These are phyloP conservation scores for Spinibarbus caldwelli DNA, from an alignment of 2,797 vertebrate genomes.

Conservation along the genomic window DNA sequence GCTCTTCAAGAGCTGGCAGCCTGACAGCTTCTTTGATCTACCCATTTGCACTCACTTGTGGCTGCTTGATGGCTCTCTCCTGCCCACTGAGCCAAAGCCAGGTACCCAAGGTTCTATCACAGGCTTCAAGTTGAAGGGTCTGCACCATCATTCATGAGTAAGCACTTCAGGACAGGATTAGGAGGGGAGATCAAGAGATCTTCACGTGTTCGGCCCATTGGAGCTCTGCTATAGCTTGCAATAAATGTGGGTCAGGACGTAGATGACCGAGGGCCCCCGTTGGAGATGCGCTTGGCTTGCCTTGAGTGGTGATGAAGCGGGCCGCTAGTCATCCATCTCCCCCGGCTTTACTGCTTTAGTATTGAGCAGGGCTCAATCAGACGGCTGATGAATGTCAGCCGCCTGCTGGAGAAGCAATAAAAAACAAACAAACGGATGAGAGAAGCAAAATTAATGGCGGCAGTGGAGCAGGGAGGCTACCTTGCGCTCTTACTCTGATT, in stretches of 20 bases:
- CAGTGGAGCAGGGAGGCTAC: conserved; percentile 64
- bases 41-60: conserved; percentile 51
- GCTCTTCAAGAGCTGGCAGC: conserved; percentile 34
- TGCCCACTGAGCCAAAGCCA: conserved; percentile 39
- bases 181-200: conserved; percentile 40
- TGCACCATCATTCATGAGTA: conserved; percentile 32
- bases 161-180: conserved; percentile 24
- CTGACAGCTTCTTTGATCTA: conserved; percentile 55
- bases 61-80: conserved; percentile 44
- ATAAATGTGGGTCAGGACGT: conserved; percentile 41
- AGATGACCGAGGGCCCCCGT: conserved; percentile 5
- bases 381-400: conserved; percentile 70
- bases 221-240: conserved; percentile 30
- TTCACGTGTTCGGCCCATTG: conserved; percentile 16
- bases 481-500: conserved; percentile 81
- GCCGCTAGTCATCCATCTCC: conserved; percentile 69
- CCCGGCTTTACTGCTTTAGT: conserved; percentile 64
- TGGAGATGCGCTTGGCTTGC: conserved; percentile 44
- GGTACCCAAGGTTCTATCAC: conserved; percentile 37
- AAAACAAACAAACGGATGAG: conserved; percentile 72
- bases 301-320: conserved; percentile 54
- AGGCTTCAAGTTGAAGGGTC: conserved; percentile 23
- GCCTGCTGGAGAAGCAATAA: conserved; percentile 67
- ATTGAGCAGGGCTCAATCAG: conserved; percentile 75
- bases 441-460: conserved; percentile 73